Evolutionary conservation across 2,113 vertebrate species (phyloP).

Genomic region (Sialia sialis): DNA sequence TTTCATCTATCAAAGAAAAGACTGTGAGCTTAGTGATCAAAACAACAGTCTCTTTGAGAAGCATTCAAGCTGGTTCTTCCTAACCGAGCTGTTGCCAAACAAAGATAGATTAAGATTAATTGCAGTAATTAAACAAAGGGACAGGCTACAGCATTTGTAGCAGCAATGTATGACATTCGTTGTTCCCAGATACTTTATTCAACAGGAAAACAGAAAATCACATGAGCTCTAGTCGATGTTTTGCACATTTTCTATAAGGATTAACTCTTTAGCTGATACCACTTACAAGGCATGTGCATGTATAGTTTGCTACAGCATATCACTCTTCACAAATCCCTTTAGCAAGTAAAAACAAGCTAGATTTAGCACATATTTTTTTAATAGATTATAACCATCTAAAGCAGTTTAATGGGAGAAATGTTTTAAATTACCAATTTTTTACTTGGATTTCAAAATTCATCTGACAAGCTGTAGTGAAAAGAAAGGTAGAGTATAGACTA

Average conservation of each 20-base stretch:
- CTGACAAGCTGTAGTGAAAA: not conserved
- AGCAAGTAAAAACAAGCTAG: not conserved
- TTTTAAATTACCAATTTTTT: not conserved
- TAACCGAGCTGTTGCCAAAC: slow-evolving; percentile 45
- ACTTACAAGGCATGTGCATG: not conserved
- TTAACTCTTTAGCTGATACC: not conserved
- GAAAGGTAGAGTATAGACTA: not conserved
- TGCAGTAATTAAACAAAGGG: slow-evolving; percentile 48
- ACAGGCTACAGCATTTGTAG: slow-evolving; percentile 41
- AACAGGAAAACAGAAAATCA: slow-evolving; percentile 21
- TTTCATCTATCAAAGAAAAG: slow-evolving; percentile 20
- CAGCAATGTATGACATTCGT: not conserved
- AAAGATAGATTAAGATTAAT: slow-evolving; percentile 67
- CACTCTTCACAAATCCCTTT: not conserved
- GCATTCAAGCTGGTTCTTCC: slow-evolving; percentile 22
- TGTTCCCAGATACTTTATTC: not conserved
- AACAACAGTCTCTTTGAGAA: slow-evolving; percentile 11
- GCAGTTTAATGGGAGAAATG: not conserved
- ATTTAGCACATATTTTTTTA: not conserved
- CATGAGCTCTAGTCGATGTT: not conserved
- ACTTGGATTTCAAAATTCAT: not conserved
- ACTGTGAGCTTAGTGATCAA: slow-evolving; percentile 2
- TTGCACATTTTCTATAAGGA: not conserved
- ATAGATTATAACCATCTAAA: not conserved
- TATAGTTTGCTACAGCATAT: not conserved